Base-by-base conservation (phyloP, 2,797 vertebrate genomes). In the Toxotes lorentzi region DNA sequence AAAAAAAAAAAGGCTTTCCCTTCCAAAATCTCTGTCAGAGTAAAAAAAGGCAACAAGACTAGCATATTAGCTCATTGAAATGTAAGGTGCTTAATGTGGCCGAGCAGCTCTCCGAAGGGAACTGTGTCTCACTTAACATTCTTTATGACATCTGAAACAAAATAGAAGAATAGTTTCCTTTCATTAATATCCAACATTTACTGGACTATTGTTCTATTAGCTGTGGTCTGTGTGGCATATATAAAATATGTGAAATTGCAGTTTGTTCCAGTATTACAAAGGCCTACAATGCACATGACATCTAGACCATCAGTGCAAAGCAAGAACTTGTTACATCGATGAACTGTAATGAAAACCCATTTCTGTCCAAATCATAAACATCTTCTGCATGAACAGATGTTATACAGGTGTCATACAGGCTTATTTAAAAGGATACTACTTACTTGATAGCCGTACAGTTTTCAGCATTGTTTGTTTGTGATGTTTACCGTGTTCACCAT, bases 1-100 rank as follows among this genome's bases (percentile, higher is more conserved):
- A 51, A 43, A 6, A 48, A 40, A 65, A 9, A 10, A 6, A 61
- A 21, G 41, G 41, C 23, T n/a, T 59, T 51, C 47, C 70, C 68
- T 70, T 76, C 80, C 81, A 87, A 87, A 83, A 78, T 76, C 74
- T 63, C 77, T 72, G 76, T 79, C 76, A 32, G 66, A 78, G 57
- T 60, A 21, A 58, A 78, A 74, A 72, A 73, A 77, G 56, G 58
- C 56, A 85, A 21, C 89, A 89, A 89, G 80, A 82, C 67, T 64
- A 89, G 86, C 79, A 89, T 82, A 85, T 84, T 79, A 84, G 81
- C 79, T 80, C 71, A 83, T 5, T 87, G 84, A 79, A 59, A 78
- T 76, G 59, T 78, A 79, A 86, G 69, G 72, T 78, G 85, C 69
- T 78, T 59, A 79, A 86, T 81, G 67, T 73, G 63, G 59, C 67